These are phyloP conservation scores for Patella ulyssiponensis DNA, from an alignment of 2,888 invertebrate genomes.

Conservation along the genomic window DNA sequence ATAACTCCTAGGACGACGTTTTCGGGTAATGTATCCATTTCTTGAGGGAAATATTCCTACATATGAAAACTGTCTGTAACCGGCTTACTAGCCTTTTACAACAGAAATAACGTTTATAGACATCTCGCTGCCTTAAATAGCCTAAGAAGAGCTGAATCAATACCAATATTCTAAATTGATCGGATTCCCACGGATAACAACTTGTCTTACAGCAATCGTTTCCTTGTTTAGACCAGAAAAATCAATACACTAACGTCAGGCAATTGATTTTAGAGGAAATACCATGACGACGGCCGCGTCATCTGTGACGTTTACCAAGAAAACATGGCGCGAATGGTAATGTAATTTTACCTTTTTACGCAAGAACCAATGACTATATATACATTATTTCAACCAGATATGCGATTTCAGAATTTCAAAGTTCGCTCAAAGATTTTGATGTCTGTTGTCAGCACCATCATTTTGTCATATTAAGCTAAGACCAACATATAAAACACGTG, in stretches of 20 bases:
- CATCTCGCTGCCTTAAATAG: neutral
- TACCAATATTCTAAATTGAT: slow-evolving; percentile 2
- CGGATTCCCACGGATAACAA: neutral
- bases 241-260: slow-evolving; percentile 5
- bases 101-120: neutral
- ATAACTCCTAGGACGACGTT: too few relatives aligned
- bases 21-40: too few relatives aligned
- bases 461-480: too few relatives aligned
- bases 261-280: slow-evolving; percentile 13
- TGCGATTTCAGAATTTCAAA: slow-evolving; percentile 18
- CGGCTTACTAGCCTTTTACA: too few relatives aligned
- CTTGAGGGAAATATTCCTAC: too few relatives aligned
- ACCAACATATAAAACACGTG: too few relatives aligned
- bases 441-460: too few relatives aligned
- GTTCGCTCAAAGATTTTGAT: too few relatives aligned
- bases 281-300: slow-evolving; percentile 25
- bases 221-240: slow-evolving; percentile 21
- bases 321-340: slow-evolving; percentile 30
- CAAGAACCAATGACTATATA: slow-evolving; percentile 26
- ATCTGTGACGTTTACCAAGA: slow-evolving; percentile 27
- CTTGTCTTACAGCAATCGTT: slow-evolving; percentile 13
- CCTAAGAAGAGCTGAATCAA: neutral
- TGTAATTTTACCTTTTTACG: slow-evolving; percentile 29
- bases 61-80: too few relatives aligned
- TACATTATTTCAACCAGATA: slow-evolving; percentile 25